Evolutionary conservation across 2,113 vertebrate species (phyloP), one percentile per base, ranked within the genome.

Genomic region (Neomonachus schauinslandi): DNA sequence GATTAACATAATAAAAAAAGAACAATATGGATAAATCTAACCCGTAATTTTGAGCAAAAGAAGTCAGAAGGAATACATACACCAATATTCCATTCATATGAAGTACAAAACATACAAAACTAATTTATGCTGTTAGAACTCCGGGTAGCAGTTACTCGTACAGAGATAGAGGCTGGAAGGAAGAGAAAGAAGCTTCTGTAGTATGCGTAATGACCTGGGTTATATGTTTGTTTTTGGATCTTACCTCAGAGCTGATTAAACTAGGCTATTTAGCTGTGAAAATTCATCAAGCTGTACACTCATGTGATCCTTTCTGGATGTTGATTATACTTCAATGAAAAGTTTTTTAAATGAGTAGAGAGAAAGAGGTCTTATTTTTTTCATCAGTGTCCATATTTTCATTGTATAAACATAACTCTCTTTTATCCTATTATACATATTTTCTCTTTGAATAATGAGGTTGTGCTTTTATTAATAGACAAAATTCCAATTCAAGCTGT

Each of bases 401-500:
- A 81, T 77, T 90, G 12, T 80, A 61, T 76, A 72, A 26, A 26
- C 55, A 57, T 72, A 65, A 42, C 10, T 94, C 14, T 69, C 39
- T 94, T 85, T 95, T 90, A 95, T 79, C 1, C 28, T 46, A 65
- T n/a, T 96, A 15, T 36, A 87, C 22, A 46, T 71, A 87, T 89
- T 91, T 94, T 88, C 57, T 95, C n/a, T 94, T 94, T 7, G 0
- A 96, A 94, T 88, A 96, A 94, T 84, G 39, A 96, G 55, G 80
- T n/a, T 98, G 88, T 95, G 22, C 31, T 81, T 89, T 72, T 80
- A 98, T 80, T 88, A 95, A 85, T 1, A 33, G 82, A 98, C 92
- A 95, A 97, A 98, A 97, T 98, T 98, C 72, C 92, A 96, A 46
- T 86, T 82, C 96, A 95, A 74, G 42, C 77, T 89, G n/a, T 97